Base-by-base conservation (phyloP, 2,797 vertebrate genomes). In the Rhadinocentrus ornatus region DNA sequence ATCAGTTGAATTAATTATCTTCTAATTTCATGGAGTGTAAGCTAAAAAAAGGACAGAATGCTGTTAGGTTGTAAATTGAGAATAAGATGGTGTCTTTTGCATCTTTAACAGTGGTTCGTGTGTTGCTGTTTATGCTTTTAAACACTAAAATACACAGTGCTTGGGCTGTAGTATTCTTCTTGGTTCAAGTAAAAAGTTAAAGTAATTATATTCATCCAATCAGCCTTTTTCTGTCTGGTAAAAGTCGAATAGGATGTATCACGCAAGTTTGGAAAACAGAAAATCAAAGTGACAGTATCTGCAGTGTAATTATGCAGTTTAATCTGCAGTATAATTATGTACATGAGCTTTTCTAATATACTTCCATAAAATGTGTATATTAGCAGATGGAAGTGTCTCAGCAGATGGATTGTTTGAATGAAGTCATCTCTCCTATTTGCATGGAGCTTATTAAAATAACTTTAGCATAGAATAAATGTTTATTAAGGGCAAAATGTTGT, bases 1-100 rank as follows among this genome's bases (percentile, higher is more conserved):
- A 89, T 86, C 72, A 66, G 72, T 86, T 68, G 61, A 66, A 87
- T 91, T 90, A 88, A 88, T 89, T 90, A 88, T 88, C 79, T 85
- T 80, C 82, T 72, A 73, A 77, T 86, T 85, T 72, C 53, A 71
- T 74, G 53, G 68, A 68, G 69, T 24, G 57, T 56, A 53, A 75
- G 69, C 48, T 18, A 18, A 44, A 44, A 35, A 52, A 52, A 52
- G 4, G 27, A 13, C 34, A 39, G 12, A 39, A 26, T 16, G 59
- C 53, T 39, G 35, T 8, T 59, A 3, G 13, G 57, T 8, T 26
- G 22, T 39, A 39, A 16, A 2, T 12, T 37, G 57, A 59, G 34
- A n/a, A 58, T 22, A 9, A 57, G 55, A 18, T 5, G 18, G 32
- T 35, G 11, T 52, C 22, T 52, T 52, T 52, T 52, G 50, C 6